These are phyloP conservation scores for Bergia sp. DNA, from an alignment of 92 coral and sea anemone species.

Conservation along the genomic window DNA sequence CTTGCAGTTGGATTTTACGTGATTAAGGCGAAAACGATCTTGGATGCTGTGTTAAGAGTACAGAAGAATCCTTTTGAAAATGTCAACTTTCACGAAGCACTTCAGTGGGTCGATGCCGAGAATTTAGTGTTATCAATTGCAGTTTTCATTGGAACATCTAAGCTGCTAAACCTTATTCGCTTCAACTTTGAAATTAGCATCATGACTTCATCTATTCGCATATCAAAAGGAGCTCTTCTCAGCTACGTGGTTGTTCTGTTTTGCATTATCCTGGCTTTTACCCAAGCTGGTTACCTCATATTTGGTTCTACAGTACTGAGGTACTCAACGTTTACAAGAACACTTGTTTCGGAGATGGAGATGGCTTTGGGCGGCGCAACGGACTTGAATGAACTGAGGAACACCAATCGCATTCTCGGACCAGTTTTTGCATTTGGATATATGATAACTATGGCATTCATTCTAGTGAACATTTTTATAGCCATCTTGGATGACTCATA, in stretches of 20 bases:
- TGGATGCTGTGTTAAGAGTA: slow-evolving; percentile 66
- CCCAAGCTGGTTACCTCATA: slow-evolving; percentile 49
- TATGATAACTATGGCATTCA: no score
- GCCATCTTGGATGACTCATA: no score
- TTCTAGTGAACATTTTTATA: no score
- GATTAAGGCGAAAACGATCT: slow-evolving; percentile 75
- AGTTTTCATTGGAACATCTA: slow-evolving; percentile 73
- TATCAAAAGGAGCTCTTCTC: slow-evolving; percentile 52
- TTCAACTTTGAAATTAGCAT: slow-evolving; percentile 79
- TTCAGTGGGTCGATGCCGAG: slow-evolving; percentile 74
- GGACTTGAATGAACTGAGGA: no score
- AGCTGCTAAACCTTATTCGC: slow-evolving; percentile 73
- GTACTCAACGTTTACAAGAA: no score
- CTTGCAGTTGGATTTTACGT: slow-evolving; percentile 75
- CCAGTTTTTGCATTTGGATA: no score
- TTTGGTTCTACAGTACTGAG: no score
- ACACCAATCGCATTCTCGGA: no score
- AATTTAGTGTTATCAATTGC: slow-evolving; percentile 75
- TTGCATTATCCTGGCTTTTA: slow-evolving; percentile 75
- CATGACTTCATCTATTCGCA: slow-evolving; percentile 65
- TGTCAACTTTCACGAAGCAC: slow-evolving; percentile 83
- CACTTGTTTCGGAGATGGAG: no score
- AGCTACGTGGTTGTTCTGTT: slow-evolving; percentile 76
- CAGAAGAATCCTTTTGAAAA: slow-evolving; percentile 74
- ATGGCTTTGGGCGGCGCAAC: no score